These are phyloP conservation scores for Chelmon rostratus DNA, from an alignment of 2,797 vertebrate genomes.

Conservation along the genomic window DNA sequence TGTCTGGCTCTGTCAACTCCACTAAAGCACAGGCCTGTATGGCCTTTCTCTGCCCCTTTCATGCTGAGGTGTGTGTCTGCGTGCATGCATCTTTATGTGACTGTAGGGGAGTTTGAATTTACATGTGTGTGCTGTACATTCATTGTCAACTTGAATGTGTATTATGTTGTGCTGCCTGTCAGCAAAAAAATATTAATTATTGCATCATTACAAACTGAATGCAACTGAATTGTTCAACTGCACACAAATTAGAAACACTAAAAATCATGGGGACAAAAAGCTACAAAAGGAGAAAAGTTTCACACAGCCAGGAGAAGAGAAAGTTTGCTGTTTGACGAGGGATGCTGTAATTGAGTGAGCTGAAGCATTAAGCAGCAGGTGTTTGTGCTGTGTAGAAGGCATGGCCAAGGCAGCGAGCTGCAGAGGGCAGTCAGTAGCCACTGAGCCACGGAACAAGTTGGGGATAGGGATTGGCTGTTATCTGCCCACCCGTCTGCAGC, in stretches of 20 bases:
- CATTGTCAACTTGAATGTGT: not conserved
- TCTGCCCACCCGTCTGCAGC: constrained; percentile 91
- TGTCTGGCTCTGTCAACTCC: constrained; percentile 47
- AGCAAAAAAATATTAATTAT: constrained; percentile 19
- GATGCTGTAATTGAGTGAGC: constrained; percentile 62
- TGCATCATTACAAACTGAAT: constrained; percentile 1
- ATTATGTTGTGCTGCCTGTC: not conserved
- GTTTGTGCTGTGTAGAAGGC: constrained; percentile 75
- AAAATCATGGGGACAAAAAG: not conserved
- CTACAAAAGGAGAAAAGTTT: constrained; percentile 42
- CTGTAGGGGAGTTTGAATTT: not conserved
- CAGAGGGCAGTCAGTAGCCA: constrained; percentile 82
- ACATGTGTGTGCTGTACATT: not conserved
- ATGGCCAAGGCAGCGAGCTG: constrained; percentile 76
- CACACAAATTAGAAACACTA: not conserved
- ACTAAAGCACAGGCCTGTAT: constrained; percentile 41
- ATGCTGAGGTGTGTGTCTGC: constrained; percentile 29
- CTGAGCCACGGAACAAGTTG: constrained; percentile 81
- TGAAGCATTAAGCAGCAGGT: constrained; percentile 78
- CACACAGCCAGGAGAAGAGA: constrained; percentile 10
- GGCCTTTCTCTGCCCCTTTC: constrained; percentile 35
- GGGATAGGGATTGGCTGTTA: constrained; percentile 83
- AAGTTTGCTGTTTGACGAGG: constrained; percentile 56
- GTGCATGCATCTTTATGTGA: not conserved
- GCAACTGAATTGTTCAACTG: not conserved